Percentiles rank a stretch among this genome's conserved stretches.
Conservation (phyloP, 2,888 invertebrate genomes). For the Lochmaea crataegi region DNA sequence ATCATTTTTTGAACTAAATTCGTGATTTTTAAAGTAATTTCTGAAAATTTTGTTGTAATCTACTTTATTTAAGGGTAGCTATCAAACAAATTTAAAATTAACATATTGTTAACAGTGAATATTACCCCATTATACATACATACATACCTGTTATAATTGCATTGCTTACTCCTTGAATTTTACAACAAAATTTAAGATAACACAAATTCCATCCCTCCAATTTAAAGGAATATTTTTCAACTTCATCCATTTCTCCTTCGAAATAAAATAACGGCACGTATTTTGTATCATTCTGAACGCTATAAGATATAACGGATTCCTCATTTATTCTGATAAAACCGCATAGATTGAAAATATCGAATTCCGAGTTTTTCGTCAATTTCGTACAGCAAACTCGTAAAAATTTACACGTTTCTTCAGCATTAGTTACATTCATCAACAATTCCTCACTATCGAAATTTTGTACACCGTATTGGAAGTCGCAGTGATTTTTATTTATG, state of each 20-base stretch:
- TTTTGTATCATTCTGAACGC: slow-evolving; percentile 83
- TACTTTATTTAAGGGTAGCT: no score
- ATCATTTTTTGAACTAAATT: no score
- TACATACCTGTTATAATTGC: slow-evolving; percentile 90
- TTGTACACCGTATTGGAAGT: slow-evolving; percentile 88
- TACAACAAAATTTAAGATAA: slow-evolving; percentile 93
- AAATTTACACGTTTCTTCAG: slow-evolving; percentile 90
- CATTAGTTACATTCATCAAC: slow-evolving; percentile 89
- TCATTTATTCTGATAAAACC: slow-evolving; percentile 93
- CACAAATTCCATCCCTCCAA: slow-evolving; percentile 92
- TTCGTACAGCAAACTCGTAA: slow-evolving; percentile 90
- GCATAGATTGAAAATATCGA: slow-evolving; percentile 81
- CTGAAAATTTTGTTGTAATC: no score
- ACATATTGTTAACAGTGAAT: no score
- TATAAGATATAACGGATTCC: slow-evolving; percentile 93
- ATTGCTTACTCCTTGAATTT: slow-evolving; percentile 91
- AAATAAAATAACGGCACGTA: slow-evolving; percentile 93
- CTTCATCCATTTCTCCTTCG: slow-evolving; percentile 91
- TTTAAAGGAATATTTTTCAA: slow-evolving; percentile 87
- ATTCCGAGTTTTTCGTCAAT: slow-evolving; percentile 74
- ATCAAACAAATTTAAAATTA: no score
- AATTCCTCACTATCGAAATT: slow-evolving; percentile 89
- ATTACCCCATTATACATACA: no score
- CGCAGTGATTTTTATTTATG: slow-evolving; percentile 92
- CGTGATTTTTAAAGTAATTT: no score